Conservation (phyloP, 2,797 vertebrate genomes). For the Danio kyathit region DNA sequence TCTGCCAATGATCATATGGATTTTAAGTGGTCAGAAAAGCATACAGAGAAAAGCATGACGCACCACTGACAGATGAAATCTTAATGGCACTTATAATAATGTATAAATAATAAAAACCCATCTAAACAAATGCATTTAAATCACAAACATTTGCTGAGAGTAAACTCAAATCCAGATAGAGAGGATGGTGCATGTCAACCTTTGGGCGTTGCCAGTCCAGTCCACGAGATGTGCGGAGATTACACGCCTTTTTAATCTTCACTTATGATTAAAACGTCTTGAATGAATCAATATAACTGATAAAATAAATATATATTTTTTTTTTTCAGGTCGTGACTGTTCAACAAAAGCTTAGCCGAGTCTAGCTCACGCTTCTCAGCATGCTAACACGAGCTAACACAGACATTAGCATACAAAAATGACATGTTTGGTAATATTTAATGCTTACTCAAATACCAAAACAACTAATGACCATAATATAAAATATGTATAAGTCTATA, state of each 20-base stretch:
- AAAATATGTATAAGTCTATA: not conserved
- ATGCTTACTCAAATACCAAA: too few species aligned
- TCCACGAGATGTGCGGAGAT: not conserved
- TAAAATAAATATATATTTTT: not conserved
- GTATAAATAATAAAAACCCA: not conserved
- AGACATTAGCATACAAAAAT: constrained; percentile 1
- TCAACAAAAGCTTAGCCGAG: constrained; percentile 1
- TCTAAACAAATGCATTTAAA: not conserved
- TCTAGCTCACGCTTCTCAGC: constrained; percentile 3
- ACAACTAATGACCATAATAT: too few species aligned
- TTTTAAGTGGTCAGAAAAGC: not conserved
- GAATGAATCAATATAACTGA: not conserved
- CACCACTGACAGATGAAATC: not conserved
- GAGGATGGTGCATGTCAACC: not conserved
- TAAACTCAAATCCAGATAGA: not conserved
- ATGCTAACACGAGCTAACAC: constrained; percentile 40
- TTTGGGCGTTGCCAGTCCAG: constrained; percentile 37
- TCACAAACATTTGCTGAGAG: not conserved
- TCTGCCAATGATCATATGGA: not conserved
- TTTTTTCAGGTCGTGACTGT: not conserved
- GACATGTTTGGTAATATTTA: not conserved
- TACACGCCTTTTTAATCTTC: not conserved
- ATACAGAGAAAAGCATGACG: not conserved
- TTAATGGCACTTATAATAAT: not conserved
- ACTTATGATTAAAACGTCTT: too few species aligned